These are phyloP conservation scores for Ormyrus rosae DNA, from an alignment of 2,888 invertebrate genomes.

Conservation along the genomic window DNA sequence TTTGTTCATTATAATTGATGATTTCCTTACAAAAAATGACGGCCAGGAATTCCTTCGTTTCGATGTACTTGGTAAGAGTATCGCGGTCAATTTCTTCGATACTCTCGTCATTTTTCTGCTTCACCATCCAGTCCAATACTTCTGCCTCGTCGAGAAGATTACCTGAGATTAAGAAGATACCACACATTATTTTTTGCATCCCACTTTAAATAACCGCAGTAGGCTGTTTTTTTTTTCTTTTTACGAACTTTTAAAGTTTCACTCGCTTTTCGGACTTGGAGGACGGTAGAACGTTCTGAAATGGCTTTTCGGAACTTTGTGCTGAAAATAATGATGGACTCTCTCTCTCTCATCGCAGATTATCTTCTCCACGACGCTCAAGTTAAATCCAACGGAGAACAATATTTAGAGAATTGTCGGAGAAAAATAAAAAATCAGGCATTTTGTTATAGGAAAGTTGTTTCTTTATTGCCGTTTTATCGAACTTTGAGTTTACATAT, in stretches of 20 bases:
- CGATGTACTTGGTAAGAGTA: slow-evolving; percentile 88
- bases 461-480: slow-evolving; percentile 70
- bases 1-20: slow-evolving; percentile 44
- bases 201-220: no score
- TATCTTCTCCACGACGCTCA: slow-evolving; percentile 55
- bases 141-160: slow-evolving; percentile 86
- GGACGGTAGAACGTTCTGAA: slow-evolving; percentile 63
- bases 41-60: slow-evolving; percentile 92
- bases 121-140: slow-evolving; percentile 93
- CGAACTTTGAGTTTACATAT: slow-evolving; percentile 53
- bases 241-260: slow-evolving; percentile 1
- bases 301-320: slow-evolving; percentile 62
- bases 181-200: slow-evolving; percentile 48
- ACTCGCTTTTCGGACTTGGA: not conserved
- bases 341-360: slow-evolving; percentile 58
- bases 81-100: slow-evolving; percentile 93
- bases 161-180: slow-evolving; percentile 76
- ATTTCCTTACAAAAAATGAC: slow-evolving; percentile 92
- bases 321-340: slow-evolving; percentile 55
- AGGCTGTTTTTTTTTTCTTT: not conserved
- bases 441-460: slow-evolving; percentile 59
- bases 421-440: slow-evolving; percentile 66
- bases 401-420: slow-evolving; percentile 7
- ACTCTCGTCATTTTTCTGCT: slow-evolving; percentile 93
- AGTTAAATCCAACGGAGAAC: not conserved